Evolutionary conservation across 1,140 invertebrate genomes (phyloP), one percentile per base, ranked within the genome.

Genomic region (Drosophila rhopaloa): DNA sequence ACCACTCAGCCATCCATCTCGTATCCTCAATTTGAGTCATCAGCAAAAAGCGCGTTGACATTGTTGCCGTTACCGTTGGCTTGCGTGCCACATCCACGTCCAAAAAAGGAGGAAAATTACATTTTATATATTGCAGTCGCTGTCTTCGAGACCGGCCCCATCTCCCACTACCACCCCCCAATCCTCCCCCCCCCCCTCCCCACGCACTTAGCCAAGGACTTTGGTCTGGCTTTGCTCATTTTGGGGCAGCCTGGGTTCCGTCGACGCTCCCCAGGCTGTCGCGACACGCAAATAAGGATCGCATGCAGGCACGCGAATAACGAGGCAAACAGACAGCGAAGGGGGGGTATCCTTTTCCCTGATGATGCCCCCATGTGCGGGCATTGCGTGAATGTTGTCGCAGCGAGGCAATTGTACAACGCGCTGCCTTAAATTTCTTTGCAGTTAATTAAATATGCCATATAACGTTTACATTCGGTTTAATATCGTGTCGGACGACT

Each of bases 401-500:
- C 81, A 53, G 70, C 81, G 27, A 54, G 48, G 74, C 81, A 85
- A 85, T 79, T 86, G 82, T 72, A 82, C 67, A 82, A 71, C 70
- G 83, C 65, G 79, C 65, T 67, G 83, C 75, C 79, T 67, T 63
- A 79, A 86, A 86, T 86, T 75, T 88, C 83, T 88, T 88, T 79
- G 79, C 79, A 86, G 82, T 86, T 86, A 86, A 86, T 86, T 86
- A 86, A 86, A 86, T 86, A 81, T 60, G 62, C 57, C 81, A 84
- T 85, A 83, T 81, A 62, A 44, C 65, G 54, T 35, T 44, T 62
- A 51, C 53, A 57, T 43, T 56, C 46, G 58, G 61, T 48, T 62
- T 47, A 61, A 83, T 68, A 54, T 37, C 58, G 80, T 76, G 70
- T 62, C 46, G 60, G 47, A 40, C 44, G 54, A 56, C 66, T 60